Evolutionary conservation across 92 coral and sea anemone species (phyloP).

Genomic region (Parazoanthus swiftii): DNA sequence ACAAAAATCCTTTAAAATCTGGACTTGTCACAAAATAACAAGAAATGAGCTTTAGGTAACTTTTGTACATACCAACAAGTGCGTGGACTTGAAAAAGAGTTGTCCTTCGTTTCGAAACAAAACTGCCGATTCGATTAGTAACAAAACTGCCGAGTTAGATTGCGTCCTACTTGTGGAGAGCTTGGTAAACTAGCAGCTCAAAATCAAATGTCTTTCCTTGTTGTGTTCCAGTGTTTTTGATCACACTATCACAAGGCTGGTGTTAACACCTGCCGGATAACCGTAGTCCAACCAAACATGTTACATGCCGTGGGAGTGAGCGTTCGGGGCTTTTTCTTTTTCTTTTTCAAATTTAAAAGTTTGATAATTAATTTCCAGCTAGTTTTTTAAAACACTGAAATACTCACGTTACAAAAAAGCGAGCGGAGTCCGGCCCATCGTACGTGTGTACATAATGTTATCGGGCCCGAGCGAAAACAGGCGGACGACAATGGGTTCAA

Average conservation of each 20-base stretch:
- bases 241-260: background rate
- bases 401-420: background rate
- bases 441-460: background rate
- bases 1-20: no score
- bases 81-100: background rate
- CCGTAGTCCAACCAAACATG: no score
- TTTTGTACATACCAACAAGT: background rate
- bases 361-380: no score
- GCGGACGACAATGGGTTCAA: background rate
- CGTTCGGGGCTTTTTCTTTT: background rate
- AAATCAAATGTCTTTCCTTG: background rate
- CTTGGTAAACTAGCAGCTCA: no score
- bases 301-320: background rate
- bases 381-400: no score
- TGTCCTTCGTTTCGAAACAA: background rate
- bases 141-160: no score
- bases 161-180: no score
- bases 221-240: background rate
- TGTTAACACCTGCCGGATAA: no score
- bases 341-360: no score
- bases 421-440: background rate
- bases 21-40: background rate
- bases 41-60: background rate
- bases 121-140: no score
- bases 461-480: background rate